Evolutionary conservation across 2,888 invertebrate species (phyloP).

Genomic region (Cephus rjabovi): DNA sequence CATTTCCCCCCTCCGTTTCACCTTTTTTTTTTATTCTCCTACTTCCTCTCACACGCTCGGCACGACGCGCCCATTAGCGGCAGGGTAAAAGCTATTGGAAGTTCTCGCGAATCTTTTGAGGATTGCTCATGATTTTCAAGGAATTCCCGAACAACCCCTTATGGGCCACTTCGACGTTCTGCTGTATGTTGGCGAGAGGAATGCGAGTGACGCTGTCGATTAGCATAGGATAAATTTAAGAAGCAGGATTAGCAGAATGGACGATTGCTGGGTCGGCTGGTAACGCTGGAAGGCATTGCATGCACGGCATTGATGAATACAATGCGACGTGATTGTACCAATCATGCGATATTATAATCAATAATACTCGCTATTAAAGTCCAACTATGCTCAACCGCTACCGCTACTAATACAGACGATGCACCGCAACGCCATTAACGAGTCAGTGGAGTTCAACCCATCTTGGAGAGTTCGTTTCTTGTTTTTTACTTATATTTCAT

Average conservation of each 20-base stretch:
- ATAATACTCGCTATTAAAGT: constrained; percentile 54
- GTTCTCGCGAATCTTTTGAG: constrained; percentile 45
- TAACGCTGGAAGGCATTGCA: constrained; percentile 35
- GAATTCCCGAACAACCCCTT: constrained; percentile 6
- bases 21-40: constrained; percentile 16
- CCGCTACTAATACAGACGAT: constrained; percentile 36
- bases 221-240: background rate
- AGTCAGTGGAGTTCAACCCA: constrained; percentile 16
- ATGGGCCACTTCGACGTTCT: background rate
- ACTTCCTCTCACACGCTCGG: constrained; percentile 18
- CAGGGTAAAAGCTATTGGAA: constrained; percentile 60
- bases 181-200: background rate
- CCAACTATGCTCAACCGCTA: constrained; percentile 42
- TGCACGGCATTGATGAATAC: constrained; percentile 54
- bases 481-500: background rate
- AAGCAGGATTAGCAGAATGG: background rate
- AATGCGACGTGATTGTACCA: constrained; percentile 57
- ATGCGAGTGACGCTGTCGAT: background rate
- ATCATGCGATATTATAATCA: constrained; percentile 64
- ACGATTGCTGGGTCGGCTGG: background rate
- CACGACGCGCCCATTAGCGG: constrained; percentile 55
- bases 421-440: constrained; percentile 37
- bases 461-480: background rate
- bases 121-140: constrained; percentile 36
- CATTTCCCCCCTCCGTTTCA: constrained; percentile 19